Percentiles rank a stretch among this genome's conserved stretches.
phyloP scores from a whole-genome alignment of 2,888 invertebrate species.

The Drosophila trichaetosa region DNA sequence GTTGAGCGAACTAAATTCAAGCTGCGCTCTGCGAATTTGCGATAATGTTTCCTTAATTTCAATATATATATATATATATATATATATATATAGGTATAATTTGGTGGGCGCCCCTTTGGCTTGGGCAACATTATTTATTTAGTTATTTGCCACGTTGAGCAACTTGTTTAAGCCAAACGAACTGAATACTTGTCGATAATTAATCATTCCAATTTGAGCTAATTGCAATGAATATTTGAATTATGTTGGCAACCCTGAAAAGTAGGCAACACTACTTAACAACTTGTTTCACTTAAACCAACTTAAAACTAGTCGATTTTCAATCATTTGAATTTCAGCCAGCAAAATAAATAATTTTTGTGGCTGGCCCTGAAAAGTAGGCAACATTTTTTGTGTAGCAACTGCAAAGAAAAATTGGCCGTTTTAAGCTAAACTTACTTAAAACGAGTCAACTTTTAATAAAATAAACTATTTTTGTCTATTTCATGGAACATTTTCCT shows the following conservation, averaged over 20 bases:
- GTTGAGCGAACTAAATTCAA: slow-evolving; percentile 13
- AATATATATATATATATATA: background rate
- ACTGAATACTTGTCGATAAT: too few relatives aligned
- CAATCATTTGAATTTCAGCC: background rate
- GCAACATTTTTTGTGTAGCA: slow-evolving; percentile 19
- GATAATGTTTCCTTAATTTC: slow-evolving; percentile 6
- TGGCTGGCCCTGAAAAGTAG: slow-evolving; percentile 7
- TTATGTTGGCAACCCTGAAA: background rate
- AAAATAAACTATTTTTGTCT: background rate
- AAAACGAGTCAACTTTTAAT: background rate
- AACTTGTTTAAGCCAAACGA: background rate
- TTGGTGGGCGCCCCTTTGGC: background rate
- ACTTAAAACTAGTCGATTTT: background rate
- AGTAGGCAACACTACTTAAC: background rate
- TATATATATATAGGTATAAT: background rate
- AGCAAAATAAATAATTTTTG: background rate
- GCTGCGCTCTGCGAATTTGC: background rate
- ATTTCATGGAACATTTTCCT: background rate
- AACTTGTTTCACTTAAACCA: background rate
- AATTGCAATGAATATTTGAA: background rate
- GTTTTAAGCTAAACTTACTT: background rate
- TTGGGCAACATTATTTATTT: background rate
- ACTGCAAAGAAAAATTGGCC: background rate
- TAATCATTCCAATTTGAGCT: background rate
- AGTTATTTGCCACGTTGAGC: background rate